A percentile compares a stretch with the other conserved stretches of the same genome.
Evolutionary conservation across 2,113 vertebrate species (phyloP).

Genomic region (Sorex araneus): DNA sequence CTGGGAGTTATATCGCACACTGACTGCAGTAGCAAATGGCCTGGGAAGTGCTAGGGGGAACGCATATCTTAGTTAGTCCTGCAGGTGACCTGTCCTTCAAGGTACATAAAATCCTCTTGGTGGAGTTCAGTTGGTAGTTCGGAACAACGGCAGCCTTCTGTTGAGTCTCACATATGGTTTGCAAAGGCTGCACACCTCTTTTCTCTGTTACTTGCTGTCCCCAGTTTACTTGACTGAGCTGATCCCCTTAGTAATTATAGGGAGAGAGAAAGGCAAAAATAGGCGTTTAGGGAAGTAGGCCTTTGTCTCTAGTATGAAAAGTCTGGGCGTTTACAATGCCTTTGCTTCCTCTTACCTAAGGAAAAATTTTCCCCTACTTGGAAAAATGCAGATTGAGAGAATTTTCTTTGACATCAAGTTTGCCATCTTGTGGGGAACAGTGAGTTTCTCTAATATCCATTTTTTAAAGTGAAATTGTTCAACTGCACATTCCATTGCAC

Average conservation of each 20-base stretch:
- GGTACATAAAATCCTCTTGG: not conserved
- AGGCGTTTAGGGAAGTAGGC: not conserved
- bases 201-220: not conserved
- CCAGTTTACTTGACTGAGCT: not conserved
- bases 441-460: not conserved
- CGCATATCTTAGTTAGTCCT: not conserved
- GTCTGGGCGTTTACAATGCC: too few relatives aligned
- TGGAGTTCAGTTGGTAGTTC: not conserved
- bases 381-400: not conserved
- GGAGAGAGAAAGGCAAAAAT: not conserved
- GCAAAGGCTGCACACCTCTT: not conserved
- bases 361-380: too few relatives aligned
- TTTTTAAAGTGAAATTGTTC: not conserved
- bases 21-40: not conserved
- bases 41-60: not conserved
- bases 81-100: not conserved
- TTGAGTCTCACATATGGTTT: not conserved
- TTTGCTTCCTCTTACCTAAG: not conserved
- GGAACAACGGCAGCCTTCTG: not conserved
- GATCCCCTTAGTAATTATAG: not conserved
- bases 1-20: not conserved
- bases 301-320: too few relatives aligned
- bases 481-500: not conserved
- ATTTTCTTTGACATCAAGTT: not conserved
- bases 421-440: not conserved